Evolutionary conservation across 2,113 vertebrate genomes (phyloP).

Genomic region (Zapus hudsonius): DNA sequence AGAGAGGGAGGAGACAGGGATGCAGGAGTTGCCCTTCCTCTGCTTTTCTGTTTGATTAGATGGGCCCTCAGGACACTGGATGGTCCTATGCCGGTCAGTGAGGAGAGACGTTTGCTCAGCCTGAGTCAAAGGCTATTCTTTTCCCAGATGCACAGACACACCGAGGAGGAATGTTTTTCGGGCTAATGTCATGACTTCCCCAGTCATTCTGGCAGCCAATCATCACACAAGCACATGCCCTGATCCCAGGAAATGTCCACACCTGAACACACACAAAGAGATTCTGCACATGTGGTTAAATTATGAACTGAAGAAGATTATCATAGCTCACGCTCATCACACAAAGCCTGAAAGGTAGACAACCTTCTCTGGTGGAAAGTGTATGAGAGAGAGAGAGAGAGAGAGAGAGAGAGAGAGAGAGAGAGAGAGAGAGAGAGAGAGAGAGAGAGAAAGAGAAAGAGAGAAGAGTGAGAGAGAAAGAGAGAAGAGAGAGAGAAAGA

Average conservation of each 20-base stretch:
- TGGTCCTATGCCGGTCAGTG: background rate
- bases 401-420: too few species aligned
- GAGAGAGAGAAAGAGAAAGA: too few species aligned
- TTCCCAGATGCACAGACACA: background rate
- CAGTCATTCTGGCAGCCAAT: background rate
- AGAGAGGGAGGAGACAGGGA: background rate
- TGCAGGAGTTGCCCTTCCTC: background rate
- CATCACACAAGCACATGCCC: background rate
- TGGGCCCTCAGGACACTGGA: background rate
- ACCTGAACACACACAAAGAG: background rate
- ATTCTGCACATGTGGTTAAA: background rate
- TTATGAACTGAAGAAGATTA: background rate
- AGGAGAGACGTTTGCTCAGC: background rate
- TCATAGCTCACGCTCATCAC: background rate
- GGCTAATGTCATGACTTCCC: background rate
- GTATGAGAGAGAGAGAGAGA: too few species aligned
- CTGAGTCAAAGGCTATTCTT: background rate
- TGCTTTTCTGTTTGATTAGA: background rate
- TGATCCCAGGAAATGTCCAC: background rate
- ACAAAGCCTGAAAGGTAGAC: background rate
- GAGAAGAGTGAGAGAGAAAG: too few species aligned
- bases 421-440: too few species aligned
- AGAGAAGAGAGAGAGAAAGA: too few species aligned
- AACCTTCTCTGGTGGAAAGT: background rate
- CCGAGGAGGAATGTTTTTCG: background rate